Base-by-base conservation (phyloP, 1,140 invertebrate genomes). In the Microvelia longipes region DNA sequence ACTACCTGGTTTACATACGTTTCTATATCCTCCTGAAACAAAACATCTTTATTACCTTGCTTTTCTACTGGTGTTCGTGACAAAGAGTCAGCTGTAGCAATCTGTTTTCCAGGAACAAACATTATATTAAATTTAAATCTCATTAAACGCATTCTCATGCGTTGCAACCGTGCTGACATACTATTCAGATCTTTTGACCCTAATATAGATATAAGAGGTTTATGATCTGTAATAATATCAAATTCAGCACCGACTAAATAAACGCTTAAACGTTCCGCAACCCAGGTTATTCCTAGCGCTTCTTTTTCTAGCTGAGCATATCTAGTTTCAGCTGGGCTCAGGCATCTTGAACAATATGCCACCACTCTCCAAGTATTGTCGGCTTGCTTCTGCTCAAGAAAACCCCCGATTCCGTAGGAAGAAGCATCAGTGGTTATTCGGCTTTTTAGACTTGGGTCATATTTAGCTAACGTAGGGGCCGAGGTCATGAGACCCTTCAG, bases 171-270 rank as follows among this genome's bases (percentile, higher is more conserved):
- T 26, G 24, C 14, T 14, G 66, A 27, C 28, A 67, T 25, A 27
- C 28, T 19, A 27, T 26, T 24, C 28, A 67, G 15, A 27, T 74
- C 73, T 25, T 69, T 68, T 29, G 72, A 66, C 0, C 68, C 69
- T 65, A 76, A 75, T 1, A 78, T 68, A 11, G 75, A 60, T 50
- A 79, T 75, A 5, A 78, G 65, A 1, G 77, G 76, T 66, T 78
- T 79, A 67, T 79, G 77, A 67, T 80, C 78, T 0, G 75, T 77
- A 0, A 79, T 35, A 0, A 80, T 67, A 1, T 77, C 74, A 67
- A 78, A 79, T 24, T 73, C 28, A 50, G 76, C 77, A 0, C 76
- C 77, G 67, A 73, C 73, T 11, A 76, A 14, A 28, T 69, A 75
- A 1, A 67, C 67, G 26, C 73, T 61, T 61, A 76, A 73, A 68